These are phyloP conservation scores for Heloderma charlesbogerti DNA, from an alignment of 2,113 vertebrate species.

Conservation along the genomic window DNA sequence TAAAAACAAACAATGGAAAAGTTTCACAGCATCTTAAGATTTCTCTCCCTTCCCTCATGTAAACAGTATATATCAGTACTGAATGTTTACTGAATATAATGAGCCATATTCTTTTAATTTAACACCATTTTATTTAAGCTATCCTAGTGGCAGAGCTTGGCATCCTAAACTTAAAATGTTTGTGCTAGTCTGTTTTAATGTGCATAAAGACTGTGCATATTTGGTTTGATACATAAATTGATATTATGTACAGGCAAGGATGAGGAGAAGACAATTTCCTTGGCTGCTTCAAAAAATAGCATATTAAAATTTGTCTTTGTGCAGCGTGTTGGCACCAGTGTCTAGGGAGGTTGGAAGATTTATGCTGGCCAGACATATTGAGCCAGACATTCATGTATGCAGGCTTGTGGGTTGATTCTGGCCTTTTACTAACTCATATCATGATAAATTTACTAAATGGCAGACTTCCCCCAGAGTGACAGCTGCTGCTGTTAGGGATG, in stretches of 20 bases:
- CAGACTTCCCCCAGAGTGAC: too few species aligned
- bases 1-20: conserved; percentile 19
- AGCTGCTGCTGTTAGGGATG: background rate
- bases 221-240: background rate
- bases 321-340: background rate
- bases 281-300: conserved; percentile 14
- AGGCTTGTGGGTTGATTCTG: background rate
- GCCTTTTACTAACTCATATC: background rate
- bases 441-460: background rate
- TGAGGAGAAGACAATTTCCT: conserved; percentile 20
- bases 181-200: conserved; percentile 26
- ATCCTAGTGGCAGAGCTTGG: background rate
- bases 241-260: background rate
- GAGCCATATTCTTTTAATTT: background rate
- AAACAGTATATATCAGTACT: conserved; percentile 40
- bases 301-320: background rate
- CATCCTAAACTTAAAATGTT: background rate
- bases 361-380: background rate
- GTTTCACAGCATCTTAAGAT: conserved; percentile 36
- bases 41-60: conserved; percentile 8
- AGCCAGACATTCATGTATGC: background rate
- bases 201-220: background rate
- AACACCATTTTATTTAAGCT: conserved; percentile 14
- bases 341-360: background rate
- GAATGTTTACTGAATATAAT: background rate